These are phyloP conservation scores for Pycnonotus jocosus DNA, from an alignment of 2,113 vertebrate species.

Conservation along the genomic window DNA sequence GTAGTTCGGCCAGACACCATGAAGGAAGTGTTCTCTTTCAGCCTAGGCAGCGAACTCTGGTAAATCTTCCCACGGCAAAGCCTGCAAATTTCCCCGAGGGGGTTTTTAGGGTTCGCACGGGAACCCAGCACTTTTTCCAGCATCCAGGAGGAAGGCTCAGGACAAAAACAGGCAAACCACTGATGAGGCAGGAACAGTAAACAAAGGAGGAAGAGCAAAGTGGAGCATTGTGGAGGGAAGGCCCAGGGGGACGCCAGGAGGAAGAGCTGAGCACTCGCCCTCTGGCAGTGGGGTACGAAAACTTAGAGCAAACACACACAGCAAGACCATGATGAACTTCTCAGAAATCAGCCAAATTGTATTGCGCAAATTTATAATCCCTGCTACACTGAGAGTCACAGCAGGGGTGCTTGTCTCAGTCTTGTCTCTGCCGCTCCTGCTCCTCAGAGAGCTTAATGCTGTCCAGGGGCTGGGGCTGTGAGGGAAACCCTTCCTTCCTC, in stretches of 20 bases:
- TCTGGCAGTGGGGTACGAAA: neutral
- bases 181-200: neutral
- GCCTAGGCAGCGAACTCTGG: no score
- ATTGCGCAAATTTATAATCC: neutral
- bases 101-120: no score
- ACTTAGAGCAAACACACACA: neutral
- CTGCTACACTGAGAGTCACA: neutral
- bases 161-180: neutral
- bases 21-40: no score
- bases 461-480: neutral
- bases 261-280: neutral
- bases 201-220: slow-evolving; percentile 15
- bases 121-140: neutral
- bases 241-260: slow-evolving; percentile 34
- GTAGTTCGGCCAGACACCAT: no score
- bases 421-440: neutral
- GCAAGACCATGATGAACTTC: neutral
- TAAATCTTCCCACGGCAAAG: no score
- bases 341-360: neutral
- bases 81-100: no score
- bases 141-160: neutral
- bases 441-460: neutral
- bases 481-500: neutral
- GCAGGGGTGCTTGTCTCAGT: neutral
- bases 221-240: neutral